phyloP scores from a whole-genome alignment of 1,140 invertebrate species.

The Laodelphax striatellus region DNA sequence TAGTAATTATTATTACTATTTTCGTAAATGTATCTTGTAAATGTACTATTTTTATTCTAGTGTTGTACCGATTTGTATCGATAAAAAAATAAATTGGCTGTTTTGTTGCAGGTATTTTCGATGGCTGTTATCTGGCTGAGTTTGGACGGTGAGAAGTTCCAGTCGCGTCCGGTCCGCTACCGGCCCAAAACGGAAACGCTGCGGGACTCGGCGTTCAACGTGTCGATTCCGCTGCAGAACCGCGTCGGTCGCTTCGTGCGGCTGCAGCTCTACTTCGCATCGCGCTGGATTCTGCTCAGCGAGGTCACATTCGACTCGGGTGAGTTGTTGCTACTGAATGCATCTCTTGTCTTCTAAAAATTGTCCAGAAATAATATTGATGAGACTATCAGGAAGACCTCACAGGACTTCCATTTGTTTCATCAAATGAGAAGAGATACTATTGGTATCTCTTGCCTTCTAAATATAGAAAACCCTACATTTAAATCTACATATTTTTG shows the following conservation, averaged over 20 bases:
- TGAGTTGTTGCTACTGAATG: constrained; percentile 32
- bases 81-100: no score
- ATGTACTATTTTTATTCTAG: no score
- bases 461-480: no score
- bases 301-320: constrained; percentile 72
- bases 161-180: constrained; percentile 36
- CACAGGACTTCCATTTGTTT: no score
- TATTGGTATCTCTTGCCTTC: no score
- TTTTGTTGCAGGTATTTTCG: constrained; percentile 50
- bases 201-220: constrained; percentile 33
- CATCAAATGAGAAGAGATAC: no score
- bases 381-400: no score
- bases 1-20: no score
- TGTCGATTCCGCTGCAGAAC: constrained; percentile 61
- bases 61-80: no score
- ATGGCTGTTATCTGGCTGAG: constrained; percentile 64
- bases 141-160: constrained; percentile 59
- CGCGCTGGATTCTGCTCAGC: constrained; percentile 81
- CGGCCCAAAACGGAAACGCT: constrained; percentile 32
- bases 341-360: not conserved
- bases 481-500: no score
- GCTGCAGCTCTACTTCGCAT: constrained; percentile 62
- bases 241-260: constrained; percentile 64
- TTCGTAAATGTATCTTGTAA: no score
- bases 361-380: no score